Evolutionary conservation across 30 jellyfish, hydroid and myxozoan genomes (phyloP).

Genomic region (Haliclystus octoradiatus): DNA sequence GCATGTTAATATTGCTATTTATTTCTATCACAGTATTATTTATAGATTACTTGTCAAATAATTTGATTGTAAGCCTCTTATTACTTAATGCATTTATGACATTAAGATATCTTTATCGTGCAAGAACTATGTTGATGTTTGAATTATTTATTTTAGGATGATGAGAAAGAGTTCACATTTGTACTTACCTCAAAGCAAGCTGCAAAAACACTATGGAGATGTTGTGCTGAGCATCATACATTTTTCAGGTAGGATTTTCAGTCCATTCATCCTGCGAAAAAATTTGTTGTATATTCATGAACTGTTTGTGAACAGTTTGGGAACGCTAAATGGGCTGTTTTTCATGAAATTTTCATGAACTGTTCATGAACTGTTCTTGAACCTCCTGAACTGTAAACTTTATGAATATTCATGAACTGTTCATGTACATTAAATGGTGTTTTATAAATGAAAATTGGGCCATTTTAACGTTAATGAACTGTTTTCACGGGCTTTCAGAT

Average conservation of each 20-base stretch:
- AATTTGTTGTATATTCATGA: no score
- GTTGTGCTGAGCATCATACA: slow-evolving; percentile 98
- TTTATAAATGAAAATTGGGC: neutral
- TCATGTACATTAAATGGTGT: neutral
- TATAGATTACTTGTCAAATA: neutral
- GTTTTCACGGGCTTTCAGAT: neutral
- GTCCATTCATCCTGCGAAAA: no score
- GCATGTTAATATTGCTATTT: neutral
- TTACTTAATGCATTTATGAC: slow-evolving; percentile 2
- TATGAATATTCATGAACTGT: neutral
- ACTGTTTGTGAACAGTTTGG: no score
- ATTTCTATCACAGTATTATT: neutral
- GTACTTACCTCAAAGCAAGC: slow-evolving; percentile 45
- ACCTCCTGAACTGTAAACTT: neutral
- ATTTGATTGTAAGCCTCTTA: no score
- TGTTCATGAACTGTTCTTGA: no score
- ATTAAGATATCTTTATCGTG: no score
- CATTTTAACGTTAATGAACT: neutral
- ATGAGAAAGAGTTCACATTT: slow-evolving; percentile 88
- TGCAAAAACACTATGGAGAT: slow-evolving; percentile 85
- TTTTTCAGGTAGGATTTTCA: slow-evolving; percentile 59
- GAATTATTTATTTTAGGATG: slow-evolving; percentile 43
- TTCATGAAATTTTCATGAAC: no score
- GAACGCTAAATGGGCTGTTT: no score
- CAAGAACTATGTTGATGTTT: no score